Conservation (phyloP, 2,113 vertebrate species). For the Phaethornis superciliosus region DNA sequence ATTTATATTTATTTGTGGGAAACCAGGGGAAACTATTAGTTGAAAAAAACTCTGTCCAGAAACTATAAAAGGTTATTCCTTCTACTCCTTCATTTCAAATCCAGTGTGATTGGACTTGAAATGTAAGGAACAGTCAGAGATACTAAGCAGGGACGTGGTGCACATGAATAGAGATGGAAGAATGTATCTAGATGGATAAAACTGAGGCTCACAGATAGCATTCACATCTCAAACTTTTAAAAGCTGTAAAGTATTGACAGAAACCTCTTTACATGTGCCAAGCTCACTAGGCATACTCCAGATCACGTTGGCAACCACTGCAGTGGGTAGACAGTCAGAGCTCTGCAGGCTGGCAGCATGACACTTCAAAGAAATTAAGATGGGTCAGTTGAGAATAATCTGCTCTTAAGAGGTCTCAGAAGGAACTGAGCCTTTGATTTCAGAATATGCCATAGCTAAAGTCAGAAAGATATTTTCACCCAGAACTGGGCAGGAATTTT, state of each 20-base stretch:
- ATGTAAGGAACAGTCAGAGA: background rate
- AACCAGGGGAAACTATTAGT: background rate
- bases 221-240: background rate
- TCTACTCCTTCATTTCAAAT: background rate
- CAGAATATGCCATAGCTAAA: background rate
- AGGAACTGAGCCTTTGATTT: background rate
- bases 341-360: background rate
- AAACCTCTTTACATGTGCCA: background rate
- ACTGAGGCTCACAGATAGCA: background rate
- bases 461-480: background rate
- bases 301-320: background rate
- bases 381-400: background rate
- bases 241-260: background rate
- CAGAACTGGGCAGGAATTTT: background rate
- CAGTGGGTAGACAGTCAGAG: background rate
- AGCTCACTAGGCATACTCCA: background rate
- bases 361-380: background rate
- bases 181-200: background rate
- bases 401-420: background rate
- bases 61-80: background rate
- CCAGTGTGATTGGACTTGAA: background rate
- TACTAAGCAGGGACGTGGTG: background rate
- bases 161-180: background rate
- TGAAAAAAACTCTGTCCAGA: background rate
- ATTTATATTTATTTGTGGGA: background rate